Evolutionary conservation across 2,888 invertebrate species (phyloP), one percentile per base, ranked within the genome.

Genomic region (Mellilla xanthometata): DNA sequence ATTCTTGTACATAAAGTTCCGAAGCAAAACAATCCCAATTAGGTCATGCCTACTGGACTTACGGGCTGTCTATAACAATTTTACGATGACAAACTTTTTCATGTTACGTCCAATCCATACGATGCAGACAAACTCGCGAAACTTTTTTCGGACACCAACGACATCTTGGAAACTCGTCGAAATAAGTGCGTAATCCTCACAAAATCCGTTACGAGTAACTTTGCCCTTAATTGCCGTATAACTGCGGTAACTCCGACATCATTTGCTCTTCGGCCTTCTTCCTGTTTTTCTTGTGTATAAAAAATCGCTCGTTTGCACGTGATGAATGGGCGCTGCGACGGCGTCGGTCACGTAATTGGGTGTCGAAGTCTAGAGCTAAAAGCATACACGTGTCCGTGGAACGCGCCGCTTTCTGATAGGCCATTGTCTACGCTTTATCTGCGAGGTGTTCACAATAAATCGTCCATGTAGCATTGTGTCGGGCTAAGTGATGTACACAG

Each of bases 401-500:
- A 72, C 70, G 68, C 52, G 58, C 66, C 71, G 72, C 70, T 71
- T 79, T 81, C 79, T 69, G 81, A 80, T 81, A 77, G 75, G 62
- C 81, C 72, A 85, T 87, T 88, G 88, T 87, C 86, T 84, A 75
- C 67, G 69, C 73, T 75, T 81, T 84, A 85, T 86, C 85, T 72
- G 68, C 58, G 63, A 60, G 70, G 63, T 82, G 81, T 81, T 81
- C 71, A 74, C 82, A 77, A 87, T 88, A 88, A 86, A 87, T 87
- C 76, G 73, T 82, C 65, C 74, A 58, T 84, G 85, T 84, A 79
- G 69, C 69, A 74, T 76, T 75, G 76, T 75, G 68, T 72, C 56
- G 57, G 33, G 47, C 58, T 68, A 72, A 71, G 68, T 68, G 69
- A 66, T 58, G 67, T 65, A 65, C 68, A 66, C 65, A 66, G 68